Evolutionary conservation across 1,140 invertebrate species (phyloP).

Genomic region (Venustaconcha ellipsiformis): DNA sequence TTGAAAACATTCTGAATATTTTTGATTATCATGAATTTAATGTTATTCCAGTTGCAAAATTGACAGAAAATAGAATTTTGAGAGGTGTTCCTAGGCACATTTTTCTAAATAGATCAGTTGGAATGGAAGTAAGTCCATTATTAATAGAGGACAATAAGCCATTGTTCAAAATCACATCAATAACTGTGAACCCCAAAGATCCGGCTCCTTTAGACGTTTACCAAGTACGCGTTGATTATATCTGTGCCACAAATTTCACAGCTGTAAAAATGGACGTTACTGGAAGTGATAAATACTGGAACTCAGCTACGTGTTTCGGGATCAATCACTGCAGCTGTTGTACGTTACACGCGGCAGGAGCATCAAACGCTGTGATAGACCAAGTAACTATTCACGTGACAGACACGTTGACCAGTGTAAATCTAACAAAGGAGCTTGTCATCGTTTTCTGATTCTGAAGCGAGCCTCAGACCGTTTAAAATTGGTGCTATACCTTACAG

Average conservation of each 20-base stretch:
- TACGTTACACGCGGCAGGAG: constrained; percentile 24
- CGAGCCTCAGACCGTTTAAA: too few species aligned
- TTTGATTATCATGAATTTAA: too few species aligned
- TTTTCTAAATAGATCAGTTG: too few species aligned
- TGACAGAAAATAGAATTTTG: too few species aligned
- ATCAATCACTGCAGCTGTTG: constrained; percentile 16
- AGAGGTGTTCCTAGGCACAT: too few species aligned
- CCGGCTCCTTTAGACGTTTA: constrained; percentile 22
- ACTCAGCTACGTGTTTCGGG: constrained; percentile 11
- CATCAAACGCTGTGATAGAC: constrained; percentile 17
- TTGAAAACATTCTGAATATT: too few species aligned
- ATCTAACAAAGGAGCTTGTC: constrained; percentile 8
- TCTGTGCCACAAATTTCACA: constrained; percentile 17
- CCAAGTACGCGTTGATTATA: constrained; percentile 24
- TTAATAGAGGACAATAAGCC: constrained; percentile 5
- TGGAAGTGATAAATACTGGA: constrained; percentile 24
- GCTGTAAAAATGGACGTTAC: constrained; percentile 19
- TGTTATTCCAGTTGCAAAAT: too few species aligned
- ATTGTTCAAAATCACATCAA: constrained; percentile 16
- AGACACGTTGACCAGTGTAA: background rate
- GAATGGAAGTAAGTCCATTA: background rate
- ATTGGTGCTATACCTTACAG: too few species aligned
- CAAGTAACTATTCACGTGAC: constrained; percentile 12
- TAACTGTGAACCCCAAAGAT: constrained; percentile 19
- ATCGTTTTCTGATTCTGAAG: constrained; percentile 9